A percentile compares a stretch with the other conserved stretches of the same genome.
Evolutionary conservation across 2,797 vertebrate genomes (phyloP).

Genomic region (Hemibagrus guttatus): DNA sequence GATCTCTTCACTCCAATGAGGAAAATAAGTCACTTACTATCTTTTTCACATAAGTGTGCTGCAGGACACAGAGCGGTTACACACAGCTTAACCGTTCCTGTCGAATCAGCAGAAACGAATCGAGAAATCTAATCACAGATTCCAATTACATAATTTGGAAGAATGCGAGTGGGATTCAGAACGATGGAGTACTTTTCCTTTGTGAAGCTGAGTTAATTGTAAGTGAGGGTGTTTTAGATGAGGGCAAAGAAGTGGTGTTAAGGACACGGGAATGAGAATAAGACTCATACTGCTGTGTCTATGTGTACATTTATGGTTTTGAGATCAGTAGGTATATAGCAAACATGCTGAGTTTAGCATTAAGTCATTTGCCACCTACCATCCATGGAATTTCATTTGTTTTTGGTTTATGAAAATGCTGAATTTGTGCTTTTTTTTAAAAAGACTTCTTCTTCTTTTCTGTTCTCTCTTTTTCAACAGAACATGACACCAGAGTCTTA

Average conservation of each 20-base stretch:
- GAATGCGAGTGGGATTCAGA: constrained; percentile 77
- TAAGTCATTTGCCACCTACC: neutral
- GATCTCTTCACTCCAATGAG: constrained; percentile 69
- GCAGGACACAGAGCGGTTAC: constrained; percentile 78
- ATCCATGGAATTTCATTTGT: neutral
- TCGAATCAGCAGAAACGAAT: constrained; percentile 86
- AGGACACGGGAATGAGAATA: constrained; percentile 8
- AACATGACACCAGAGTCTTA: constrained; percentile 88
- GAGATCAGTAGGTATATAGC: neutral
- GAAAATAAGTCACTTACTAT: constrained; percentile 78
- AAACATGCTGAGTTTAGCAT: neutral
- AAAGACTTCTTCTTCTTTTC: constrained; percentile 16
- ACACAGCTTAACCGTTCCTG: constrained; percentile 79
- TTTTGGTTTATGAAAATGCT: neutral
- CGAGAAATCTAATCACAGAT: constrained; percentile 83
- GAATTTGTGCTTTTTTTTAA: neutral
- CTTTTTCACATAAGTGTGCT: constrained; percentile 77
- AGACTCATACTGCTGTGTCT: constrained; percentile 23
- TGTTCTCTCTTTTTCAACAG: constrained; percentile 71
- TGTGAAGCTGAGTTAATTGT: constrained; percentile 70
- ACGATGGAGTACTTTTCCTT: constrained; percentile 64
- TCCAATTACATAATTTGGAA: constrained; percentile 81
- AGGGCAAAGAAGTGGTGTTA: constrained; percentile 52
- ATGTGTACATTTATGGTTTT: constrained; percentile 50
- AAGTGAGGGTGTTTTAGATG: constrained; percentile 62